These are phyloP conservation scores for Equus quagga DNA, from an alignment of 2,113 vertebrate genomes.

Conservation along the genomic window DNA sequence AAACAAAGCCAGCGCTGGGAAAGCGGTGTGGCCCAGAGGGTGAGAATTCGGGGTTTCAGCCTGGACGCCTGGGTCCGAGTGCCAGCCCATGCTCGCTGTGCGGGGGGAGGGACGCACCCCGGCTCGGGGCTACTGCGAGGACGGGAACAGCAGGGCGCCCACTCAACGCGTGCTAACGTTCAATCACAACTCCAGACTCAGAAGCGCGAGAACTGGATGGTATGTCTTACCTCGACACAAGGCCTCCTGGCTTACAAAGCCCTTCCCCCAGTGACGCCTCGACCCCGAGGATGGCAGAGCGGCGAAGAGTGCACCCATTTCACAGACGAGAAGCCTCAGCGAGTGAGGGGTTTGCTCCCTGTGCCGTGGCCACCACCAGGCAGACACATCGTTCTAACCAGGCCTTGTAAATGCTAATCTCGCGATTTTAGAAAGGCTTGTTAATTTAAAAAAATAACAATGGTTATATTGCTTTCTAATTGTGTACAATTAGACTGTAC, in stretches of 20 bases:
- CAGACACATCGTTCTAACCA: neutral
- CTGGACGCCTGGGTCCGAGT: neutral
- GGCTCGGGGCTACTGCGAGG: neutral
- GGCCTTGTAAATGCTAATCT: conserved; percentile 5
- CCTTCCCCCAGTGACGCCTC: neutral
- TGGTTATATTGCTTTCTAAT: conserved; percentile 66
- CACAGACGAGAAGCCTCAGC: neutral
- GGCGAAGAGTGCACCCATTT: neutral
- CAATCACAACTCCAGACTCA: neutral
- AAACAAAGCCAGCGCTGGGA: neutral
- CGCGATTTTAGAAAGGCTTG: conserved; percentile 47
- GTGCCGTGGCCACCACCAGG: neutral
- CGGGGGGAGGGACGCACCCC: neutral
- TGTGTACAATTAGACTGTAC: conserved; percentile 66
- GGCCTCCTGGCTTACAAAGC: neutral
- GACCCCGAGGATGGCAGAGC: neutral
- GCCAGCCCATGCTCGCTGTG: too few relatives aligned
- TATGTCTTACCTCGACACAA: neutral
- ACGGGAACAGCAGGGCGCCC: neutral
- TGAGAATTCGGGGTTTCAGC: neutral
- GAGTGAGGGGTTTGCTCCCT: neutral
- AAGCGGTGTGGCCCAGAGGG: too few relatives aligned
- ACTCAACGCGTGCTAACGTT: rapidly evolving
- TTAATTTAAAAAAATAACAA: conserved; percentile 61
- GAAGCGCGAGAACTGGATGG: neutral